Base-by-base conservation (phyloP, 23 tunicate species). In the Trididemnum clinides region DNA sequence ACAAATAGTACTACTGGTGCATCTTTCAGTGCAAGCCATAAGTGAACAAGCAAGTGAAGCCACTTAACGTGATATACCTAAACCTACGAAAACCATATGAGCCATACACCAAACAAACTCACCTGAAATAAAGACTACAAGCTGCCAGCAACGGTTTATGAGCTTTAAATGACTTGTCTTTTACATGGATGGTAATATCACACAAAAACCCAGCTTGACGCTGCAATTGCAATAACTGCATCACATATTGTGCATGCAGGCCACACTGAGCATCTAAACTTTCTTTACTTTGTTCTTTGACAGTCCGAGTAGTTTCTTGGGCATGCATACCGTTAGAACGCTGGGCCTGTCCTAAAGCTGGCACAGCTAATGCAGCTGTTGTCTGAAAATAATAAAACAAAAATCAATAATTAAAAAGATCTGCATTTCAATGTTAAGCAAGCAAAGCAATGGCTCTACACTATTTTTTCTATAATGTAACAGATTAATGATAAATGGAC, bases 51-150 rank as follows among this genome's bases (percentile, higher is more conserved):
- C n/a, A n/a, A n/a, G n/a, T n/a, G n/a, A n/a, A n/a, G n/a, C n/a
- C n/a, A n/a, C n/a, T n/a, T n/a, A n/a, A n/a, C n/a, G n/a, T n/a
- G n/a, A n/a, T n/a, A n/a, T n/a, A n/a, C n/a, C n/a, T n/a, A n/a
- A n/a, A n/a, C n/a, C n/a, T n/a, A n/a, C n/a, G n/a, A n/a, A n/a
- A n/a, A n/a, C n/a, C n/a, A n/a, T n/a, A n/a, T n/a, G n/a, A n/a
- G n/a, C n/a, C n/a, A n/a, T n/a, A n/a, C n/a, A 44, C 54, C 54
- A 44, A 44, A 44, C 10, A 44, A 4, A 66, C 37, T 66, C 50
- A 92, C 97, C 97, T 82, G 84, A 92, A 92, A 37, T 92, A 92
- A 20, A 92, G 49, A 37, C 97, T 92, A 72, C 97, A 92, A 34
- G 97, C 97, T 0, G 97, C 97, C 28, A 92, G 57, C 35, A 92